Evolutionary conservation across 2,113 vertebrate genomes (phyloP).

Genomic region (Apaloderma vittatum): DNA sequence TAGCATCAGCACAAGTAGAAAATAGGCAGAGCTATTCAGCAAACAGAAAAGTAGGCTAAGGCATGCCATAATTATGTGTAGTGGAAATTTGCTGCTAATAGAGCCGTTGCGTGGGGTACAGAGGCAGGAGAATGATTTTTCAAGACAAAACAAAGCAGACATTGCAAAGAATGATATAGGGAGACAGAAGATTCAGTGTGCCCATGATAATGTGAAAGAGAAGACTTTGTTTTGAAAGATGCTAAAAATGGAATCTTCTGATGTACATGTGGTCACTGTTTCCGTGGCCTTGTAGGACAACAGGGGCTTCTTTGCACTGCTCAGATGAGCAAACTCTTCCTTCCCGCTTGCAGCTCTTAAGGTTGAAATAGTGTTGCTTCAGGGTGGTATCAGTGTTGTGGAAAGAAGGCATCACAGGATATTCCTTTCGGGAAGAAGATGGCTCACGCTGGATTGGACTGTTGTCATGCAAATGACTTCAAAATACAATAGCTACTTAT

Average conservation of each 20-base stretch:
- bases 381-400: constrained; percentile 23
- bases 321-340: constrained; percentile 58
- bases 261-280: constrained; percentile 69
- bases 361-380: constrained; percentile 35
- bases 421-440: constrained; percentile 58
- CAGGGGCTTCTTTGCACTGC: constrained; percentile 40
- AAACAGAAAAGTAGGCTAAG: constrained; percentile 81
- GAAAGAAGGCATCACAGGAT: constrained; percentile 66
- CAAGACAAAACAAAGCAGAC: constrained; percentile 70
- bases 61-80: constrained; percentile 77
- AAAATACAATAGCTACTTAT: constrained; percentile 55
- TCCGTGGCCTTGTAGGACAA: constrained; percentile 66
- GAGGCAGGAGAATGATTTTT: constrained; percentile 68
- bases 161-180: constrained; percentile 59
- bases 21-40: constrained; percentile 81
- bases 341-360: not conserved
- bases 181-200: constrained; percentile 59
- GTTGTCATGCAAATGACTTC: constrained; percentile 70
- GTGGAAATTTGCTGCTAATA: constrained; percentile 78
- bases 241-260: constrained; percentile 74
- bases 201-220: constrained; percentile 60
- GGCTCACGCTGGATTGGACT: constrained; percentile 23
- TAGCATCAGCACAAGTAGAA: constrained; percentile 82
- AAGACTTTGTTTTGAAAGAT: constrained; percentile 63
- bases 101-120: constrained; percentile 55